A percentile compares a stretch with the other conserved stretches of the same genome.
Conservation (phyloP, 2,888 invertebrate genomes). For the Cheilosia vernalis region DNA sequence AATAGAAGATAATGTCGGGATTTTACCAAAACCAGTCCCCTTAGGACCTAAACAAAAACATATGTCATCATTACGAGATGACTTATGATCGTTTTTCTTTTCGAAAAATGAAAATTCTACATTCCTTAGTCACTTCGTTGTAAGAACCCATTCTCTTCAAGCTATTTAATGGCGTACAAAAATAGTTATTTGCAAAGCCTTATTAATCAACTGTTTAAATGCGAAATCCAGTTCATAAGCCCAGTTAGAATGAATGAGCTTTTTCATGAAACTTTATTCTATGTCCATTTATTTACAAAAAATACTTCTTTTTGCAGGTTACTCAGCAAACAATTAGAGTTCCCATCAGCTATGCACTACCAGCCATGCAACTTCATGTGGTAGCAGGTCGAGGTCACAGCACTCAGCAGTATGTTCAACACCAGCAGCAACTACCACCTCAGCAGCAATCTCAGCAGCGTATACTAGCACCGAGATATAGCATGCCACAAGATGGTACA, state of each 20-base stretch:
- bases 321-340: constrained; percentile 84
- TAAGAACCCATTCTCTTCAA: too few relatives aligned
- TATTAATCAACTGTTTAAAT: not conserved
- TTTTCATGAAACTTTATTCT: too few relatives aligned
- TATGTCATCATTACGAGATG: too few relatives aligned
- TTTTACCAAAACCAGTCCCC: too few relatives aligned
- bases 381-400: constrained; percentile 82
- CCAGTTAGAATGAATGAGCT: not conserved
- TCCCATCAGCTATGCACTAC: constrained; percentile 83
- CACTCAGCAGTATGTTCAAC: constrained; percentile 79
- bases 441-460: constrained; percentile 77
- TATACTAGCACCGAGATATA: constrained; percentile 80
- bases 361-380: constrained; percentile 84
- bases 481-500: constrained; percentile 78
- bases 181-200: too few relatives aligned
- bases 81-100: too few relatives aligned
- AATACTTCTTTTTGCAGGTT: constrained; percentile 78
- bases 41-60: too few relatives aligned
- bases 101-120: too few relatives aligned
- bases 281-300: too few relatives aligned
- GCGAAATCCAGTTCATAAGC: constrained; percentile 3
- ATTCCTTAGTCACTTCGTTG: too few relatives aligned
- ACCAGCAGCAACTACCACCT: constrained; percentile 76
- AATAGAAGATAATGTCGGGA: too few relatives aligned
- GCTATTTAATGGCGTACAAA: too few relatives aligned